Percentiles rank a stretch among this genome's conserved stretches.
phyloP scores from a whole-genome alignment of 2,113 vertebrate genomes.

The Python bivittatus region DNA sequence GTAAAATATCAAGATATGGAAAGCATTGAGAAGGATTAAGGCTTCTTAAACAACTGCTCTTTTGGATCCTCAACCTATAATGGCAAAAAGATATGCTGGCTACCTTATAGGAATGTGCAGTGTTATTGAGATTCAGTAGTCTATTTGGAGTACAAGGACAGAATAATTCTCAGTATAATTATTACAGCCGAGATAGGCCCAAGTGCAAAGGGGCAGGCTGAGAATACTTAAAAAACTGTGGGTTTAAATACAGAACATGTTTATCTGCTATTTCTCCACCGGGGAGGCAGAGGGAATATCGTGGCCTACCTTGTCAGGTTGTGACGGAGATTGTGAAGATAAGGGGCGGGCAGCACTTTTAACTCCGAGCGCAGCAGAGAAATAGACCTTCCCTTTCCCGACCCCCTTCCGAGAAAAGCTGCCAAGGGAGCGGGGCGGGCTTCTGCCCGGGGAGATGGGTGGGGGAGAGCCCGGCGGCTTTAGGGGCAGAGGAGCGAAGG shows the following conservation, averaged over 20 bases:
- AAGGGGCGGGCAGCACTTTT: not conserved
- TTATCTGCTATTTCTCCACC: not conserved
- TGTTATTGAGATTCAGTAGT: not conserved
- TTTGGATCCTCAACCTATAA: not conserved
- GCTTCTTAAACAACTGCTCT: not conserved
- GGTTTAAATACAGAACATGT: not conserved
- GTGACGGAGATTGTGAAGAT: not conserved
- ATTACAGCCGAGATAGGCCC: not conserved
- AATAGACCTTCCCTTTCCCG: not conserved
- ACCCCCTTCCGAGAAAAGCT: not conserved
- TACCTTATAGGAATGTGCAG: not conserved
- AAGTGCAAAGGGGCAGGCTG: not conserved
- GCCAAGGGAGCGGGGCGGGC: not conserved
- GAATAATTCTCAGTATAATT: not conserved
- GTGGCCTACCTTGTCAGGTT: not conserved
- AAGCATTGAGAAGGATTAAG: not conserved
- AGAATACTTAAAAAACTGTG: not conserved
- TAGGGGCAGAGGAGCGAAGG: not conserved
- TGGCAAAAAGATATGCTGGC: not conserved
- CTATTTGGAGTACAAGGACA: not conserved
- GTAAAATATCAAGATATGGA: not conserved
- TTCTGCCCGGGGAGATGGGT: not conserved
- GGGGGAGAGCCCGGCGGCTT: not conserved
- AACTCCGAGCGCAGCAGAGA: not conserved
- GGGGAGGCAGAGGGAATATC: not conserved